Conservation (phyloP, 2,797 vertebrate species). For the Mionectes olivaceus region DNA sequence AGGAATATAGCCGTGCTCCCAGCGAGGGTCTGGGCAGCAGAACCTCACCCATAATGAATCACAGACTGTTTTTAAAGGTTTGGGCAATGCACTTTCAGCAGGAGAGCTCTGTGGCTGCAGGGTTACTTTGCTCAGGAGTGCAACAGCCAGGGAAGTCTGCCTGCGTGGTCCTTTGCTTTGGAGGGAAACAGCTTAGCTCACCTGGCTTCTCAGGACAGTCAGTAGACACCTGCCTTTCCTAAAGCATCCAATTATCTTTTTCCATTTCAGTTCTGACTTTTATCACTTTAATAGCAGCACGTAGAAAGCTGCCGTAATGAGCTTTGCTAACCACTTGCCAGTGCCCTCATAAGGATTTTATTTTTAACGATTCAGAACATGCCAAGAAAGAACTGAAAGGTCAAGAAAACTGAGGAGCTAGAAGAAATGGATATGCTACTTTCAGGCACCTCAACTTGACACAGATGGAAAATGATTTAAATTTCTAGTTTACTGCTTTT, state of each 20-base stretch:
- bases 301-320: not conserved
- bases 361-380: conserved; percentile 60
- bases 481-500: not conserved
- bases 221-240: not conserved
- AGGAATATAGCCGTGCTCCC: not conserved
- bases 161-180: fast-evolving
- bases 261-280: not conserved
- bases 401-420: conserved; percentile 60
- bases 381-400: conserved; percentile 56
- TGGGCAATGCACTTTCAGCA: not conserved
- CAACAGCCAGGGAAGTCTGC: not conserved
- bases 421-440: conserved; percentile 59
- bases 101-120: not conserved
- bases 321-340: conserved; percentile 11
- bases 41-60: not conserved
- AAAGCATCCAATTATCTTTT: not conserved
- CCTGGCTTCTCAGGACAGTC: not conserved
- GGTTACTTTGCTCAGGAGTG: not conserved
- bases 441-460: conserved; percentile 24
- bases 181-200: not conserved
- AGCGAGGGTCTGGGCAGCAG: not conserved
- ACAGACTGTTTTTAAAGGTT: not conserved
- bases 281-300: not conserved
- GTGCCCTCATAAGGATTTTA: conserved; percentile 67
- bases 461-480: not conserved